Percentiles rank a stretch among this genome's conserved stretches.
Conservation (phyloP, 1,140 invertebrate genomes). For the Brachionus manjavacas region DNA sequence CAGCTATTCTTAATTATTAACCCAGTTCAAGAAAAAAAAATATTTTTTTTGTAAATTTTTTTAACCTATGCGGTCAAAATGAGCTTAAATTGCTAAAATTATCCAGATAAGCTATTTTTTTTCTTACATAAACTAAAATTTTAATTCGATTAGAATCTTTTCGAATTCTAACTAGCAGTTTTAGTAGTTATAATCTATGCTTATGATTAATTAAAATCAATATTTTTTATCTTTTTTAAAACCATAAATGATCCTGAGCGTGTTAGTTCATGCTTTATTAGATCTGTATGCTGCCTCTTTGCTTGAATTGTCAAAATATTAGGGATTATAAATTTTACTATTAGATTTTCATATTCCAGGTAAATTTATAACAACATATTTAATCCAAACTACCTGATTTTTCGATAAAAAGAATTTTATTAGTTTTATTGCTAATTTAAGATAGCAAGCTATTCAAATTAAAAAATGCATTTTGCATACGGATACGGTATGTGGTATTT, state of each 20-base stretch:
- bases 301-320: not conserved
- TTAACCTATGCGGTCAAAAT: not conserved
- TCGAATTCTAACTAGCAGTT: not conserved
- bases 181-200: not conserved
- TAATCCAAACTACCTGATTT: constrained; percentile 20
- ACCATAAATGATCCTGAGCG: not conserved
- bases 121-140: not conserved
- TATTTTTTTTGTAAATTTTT: too few species aligned
- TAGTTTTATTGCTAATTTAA: not conserved
- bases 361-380: not conserved
- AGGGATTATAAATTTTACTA: not conserved
- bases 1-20: too few species aligned
- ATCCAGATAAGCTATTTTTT: not conserved
- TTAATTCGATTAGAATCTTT: not conserved
- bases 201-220: not conserved
- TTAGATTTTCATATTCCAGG: not conserved
- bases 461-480: not conserved
- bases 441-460: not conserved
- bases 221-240: not conserved
- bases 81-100: not conserved
- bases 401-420: not conserved
- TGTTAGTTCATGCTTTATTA: not conserved
- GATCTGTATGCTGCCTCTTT: not conserved
- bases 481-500: not conserved
- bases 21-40: too few species aligned